Percentiles rank a stretch among this genome's conserved stretches.
Conservation (phyloP, 2,888 invertebrate species). For the Tipula helvola region DNA sequence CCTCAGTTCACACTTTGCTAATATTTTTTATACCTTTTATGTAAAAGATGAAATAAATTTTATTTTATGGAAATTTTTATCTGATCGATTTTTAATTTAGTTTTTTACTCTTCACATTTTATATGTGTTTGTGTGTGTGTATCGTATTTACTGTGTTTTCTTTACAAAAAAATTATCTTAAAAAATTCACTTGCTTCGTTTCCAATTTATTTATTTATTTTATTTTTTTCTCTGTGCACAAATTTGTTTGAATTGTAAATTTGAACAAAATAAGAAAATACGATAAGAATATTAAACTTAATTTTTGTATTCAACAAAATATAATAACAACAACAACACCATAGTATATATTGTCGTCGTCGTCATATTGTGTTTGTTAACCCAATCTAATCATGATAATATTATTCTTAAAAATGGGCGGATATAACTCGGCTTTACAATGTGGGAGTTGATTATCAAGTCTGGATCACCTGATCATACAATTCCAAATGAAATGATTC, state of each 20-base stretch:
- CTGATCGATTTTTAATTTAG: neutral
- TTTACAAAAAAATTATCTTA: neutral
- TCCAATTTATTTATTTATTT: neutral
- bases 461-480: neutral
- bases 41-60: neutral
- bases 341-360: neutral
- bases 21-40: neutral
- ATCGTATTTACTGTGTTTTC: neutral
- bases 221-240: neutral
- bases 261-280: neutral
- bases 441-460: neutral
- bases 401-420: neutral
- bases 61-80: neutral
- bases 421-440: neutral
- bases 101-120: neutral
- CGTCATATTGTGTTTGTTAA: neutral
- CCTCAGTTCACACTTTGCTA: neutral
- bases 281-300: neutral
- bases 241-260: slow-evolving; percentile 4
- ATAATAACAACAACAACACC: neutral
- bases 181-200: neutral
- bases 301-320: neutral
- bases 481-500: neutral
- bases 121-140: neutral
- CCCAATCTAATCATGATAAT: neutral